These are phyloP conservation scores for Sinocyclocheilus rhinocerous DNA, from an alignment of 2,113 vertebrate species.

Conservation along the genomic window DNA sequence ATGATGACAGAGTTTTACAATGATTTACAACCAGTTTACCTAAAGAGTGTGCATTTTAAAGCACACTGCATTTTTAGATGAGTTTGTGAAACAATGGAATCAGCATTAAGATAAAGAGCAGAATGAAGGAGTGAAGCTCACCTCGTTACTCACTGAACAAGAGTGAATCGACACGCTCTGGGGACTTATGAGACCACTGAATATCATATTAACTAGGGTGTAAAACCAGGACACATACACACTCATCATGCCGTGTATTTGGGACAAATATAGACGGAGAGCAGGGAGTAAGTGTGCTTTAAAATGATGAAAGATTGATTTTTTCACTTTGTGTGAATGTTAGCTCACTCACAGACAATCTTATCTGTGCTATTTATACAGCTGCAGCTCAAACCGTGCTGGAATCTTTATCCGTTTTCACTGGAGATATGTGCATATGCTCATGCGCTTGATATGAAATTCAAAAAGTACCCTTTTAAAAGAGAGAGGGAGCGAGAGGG, in stretches of 20 bases:
- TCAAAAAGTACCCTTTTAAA: not conserved
- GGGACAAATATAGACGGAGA: conserved; percentile 25
- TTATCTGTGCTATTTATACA: not conserved
- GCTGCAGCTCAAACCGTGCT: not conserved
- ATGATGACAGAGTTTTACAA: no score
- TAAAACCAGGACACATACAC: conserved; percentile 51
- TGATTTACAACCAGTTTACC: no score
- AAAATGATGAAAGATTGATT: conserved; percentile 14
- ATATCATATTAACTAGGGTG: conserved; percentile 57
- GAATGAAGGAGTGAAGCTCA: conserved; percentile 32
- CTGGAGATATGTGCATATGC: not conserved
- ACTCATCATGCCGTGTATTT: conserved; percentile 4
- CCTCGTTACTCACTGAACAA: conserved; percentile 23
- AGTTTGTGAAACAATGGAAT: not conserved
- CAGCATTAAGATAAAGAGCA: conserved; percentile 1
- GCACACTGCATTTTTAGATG: not conserved
- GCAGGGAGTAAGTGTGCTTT: not conserved
- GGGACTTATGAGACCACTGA: conserved; percentile 57
- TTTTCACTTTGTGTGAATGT: not conserved
- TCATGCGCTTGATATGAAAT: not conserved
- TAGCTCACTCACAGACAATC: not conserved
- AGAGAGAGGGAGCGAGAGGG: conserved; percentile 1
- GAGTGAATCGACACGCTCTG: conserved; percentile 39
- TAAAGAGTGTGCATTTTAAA: not conserved
- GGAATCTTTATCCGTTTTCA: not conserved